Conservation (phyloP, 2,113 vertebrate species). For the Actenoides hombroni region DNA sequence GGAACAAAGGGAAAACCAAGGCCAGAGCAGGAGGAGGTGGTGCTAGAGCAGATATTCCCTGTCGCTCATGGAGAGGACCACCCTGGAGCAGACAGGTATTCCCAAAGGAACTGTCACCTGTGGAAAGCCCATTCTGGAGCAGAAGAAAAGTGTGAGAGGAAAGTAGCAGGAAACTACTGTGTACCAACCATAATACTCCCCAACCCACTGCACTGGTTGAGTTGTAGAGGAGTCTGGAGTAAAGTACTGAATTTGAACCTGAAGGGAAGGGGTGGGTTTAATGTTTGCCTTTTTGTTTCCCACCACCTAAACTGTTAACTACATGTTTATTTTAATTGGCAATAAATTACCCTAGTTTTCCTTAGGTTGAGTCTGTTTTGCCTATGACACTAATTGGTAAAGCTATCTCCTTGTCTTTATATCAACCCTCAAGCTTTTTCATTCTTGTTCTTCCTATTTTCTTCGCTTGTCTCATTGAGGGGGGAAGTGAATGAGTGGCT, state of each 20-base stretch:
- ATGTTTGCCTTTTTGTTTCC: not conserved
- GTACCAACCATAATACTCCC: not conserved
- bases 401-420: not conserved
- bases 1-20: not conserved
- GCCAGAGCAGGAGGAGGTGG: not conserved
- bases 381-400: not conserved
- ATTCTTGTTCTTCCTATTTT: not conserved
- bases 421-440: not conserved
- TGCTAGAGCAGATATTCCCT: not conserved
- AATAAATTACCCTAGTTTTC: not conserved
- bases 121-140: accelerated
- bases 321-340: not conserved
- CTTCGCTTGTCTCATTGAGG: not conserved
- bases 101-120: not conserved
- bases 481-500: not conserved
- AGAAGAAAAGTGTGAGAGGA: not conserved
- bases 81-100: not conserved
- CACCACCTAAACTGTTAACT: not conserved
- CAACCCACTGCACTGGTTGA: not conserved
- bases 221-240: not conserved
- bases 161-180: not conserved
- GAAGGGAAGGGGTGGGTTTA: not conserved
- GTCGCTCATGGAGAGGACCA: not conserved
- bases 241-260: not conserved
- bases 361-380: not conserved